Percentiles rank a stretch among this genome's conserved stretches.
phyloP scores from a whole-genome alignment of 2,113 vertebrate genomes.

The Collichthys lucidus region DNA sequence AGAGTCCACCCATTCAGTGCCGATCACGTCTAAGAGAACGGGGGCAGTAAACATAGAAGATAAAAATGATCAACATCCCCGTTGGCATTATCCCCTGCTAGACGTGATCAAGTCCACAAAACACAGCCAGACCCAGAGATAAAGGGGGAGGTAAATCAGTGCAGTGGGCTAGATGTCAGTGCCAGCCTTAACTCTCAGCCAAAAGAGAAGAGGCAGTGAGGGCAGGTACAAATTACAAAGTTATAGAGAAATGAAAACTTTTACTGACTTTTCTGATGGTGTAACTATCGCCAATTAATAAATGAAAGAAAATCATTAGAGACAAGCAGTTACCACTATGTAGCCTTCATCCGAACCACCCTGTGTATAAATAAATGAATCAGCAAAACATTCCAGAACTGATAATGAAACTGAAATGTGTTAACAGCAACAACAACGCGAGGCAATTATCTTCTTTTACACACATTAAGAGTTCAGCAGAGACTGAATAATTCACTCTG shows the following conservation, averaged over 20 bases:
- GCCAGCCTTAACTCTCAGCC: slow-evolving; percentile 31
- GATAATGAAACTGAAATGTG: neutral
- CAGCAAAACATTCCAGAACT: neutral
- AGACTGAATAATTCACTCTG: slow-evolving; percentile 16
- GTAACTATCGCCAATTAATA: neutral
- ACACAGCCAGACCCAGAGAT: slow-evolving; percentile 34
- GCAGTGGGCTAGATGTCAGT: slow-evolving; percentile 1
- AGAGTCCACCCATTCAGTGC: slow-evolving; percentile 1
- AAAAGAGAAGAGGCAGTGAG: neutral
- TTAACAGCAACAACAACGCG: neutral
- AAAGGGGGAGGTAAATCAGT: slow-evolving; percentile 53
- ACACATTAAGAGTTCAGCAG: neutral
- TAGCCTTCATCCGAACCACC: neutral
- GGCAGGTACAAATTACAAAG: neutral
- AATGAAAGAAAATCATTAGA: neutral
- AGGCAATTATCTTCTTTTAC: neutral
- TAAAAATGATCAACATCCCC: slow-evolving; percentile 63
- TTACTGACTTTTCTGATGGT: neutral
- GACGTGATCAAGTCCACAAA: slow-evolving; percentile 50
- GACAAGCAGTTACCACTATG: neutral
- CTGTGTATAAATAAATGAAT: neutral
- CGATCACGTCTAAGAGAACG: slow-evolving; percentile 33
- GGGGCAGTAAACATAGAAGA: slow-evolving; percentile 47
- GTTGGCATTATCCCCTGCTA: slow-evolving; percentile 39
- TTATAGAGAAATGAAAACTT: neutral